phyloP scores from a whole-genome alignment of 2,113 vertebrate species.

The Lepus timidus region DNA sequence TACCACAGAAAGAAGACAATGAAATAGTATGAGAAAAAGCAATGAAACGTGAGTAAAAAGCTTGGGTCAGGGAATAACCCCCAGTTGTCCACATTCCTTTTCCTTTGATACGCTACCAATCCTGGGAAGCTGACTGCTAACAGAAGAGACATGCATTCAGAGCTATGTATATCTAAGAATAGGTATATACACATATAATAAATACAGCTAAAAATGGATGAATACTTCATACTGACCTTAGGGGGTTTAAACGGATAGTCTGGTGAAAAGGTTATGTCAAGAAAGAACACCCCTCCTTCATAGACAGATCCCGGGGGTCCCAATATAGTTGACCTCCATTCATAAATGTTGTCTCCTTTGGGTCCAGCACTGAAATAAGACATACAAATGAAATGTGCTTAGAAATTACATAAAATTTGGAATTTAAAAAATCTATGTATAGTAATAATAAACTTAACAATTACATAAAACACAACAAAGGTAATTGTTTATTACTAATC shows the following conservation, averaged over 20 bases:
- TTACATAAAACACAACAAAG: conserved; percentile 54
- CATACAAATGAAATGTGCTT: conserved; percentile 84
- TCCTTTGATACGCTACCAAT: neutral
- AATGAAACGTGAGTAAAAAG: neutral
- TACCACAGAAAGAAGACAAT: neutral
- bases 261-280: conserved; percentile 99
- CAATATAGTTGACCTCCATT: conserved; percentile 99
- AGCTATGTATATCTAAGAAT: neutral
- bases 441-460: conserved; percentile 39
- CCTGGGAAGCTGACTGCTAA: neutral
- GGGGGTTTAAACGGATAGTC: conserved; percentile 99
- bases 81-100: neutral
- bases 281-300: conserved; percentile 99
- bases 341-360: conserved; percentile 99
- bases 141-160: conserved; percentile 9
- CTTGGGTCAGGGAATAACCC: neutral
- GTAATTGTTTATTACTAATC: neutral
- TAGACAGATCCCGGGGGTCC: conserved; percentile 98
- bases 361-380: conserved; percentile 95
- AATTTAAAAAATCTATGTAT: conserved; percentile 68
- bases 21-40: neutral
- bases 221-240: conserved; percentile 93
- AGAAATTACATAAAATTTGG: conserved; percentile 76
- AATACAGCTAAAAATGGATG: conserved; percentile 13
- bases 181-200: neutral